phyloP scores from a whole-genome alignment of 2,888 invertebrate species.

The Gryllus longicercus region DNA sequence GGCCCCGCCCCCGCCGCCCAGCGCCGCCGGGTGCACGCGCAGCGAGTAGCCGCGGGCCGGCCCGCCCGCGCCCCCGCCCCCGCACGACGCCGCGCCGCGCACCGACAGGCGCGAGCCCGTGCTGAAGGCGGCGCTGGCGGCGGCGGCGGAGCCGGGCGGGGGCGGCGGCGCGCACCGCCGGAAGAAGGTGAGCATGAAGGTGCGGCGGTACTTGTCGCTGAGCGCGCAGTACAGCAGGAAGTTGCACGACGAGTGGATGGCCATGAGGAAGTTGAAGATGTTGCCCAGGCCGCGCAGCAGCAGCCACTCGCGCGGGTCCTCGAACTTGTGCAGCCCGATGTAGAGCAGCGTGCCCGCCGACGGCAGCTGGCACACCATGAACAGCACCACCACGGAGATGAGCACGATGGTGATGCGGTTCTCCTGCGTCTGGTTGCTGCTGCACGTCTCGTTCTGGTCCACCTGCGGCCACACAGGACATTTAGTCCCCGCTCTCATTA shows the following conservation, averaged over 20 bases:
- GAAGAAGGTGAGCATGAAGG: constrained; percentile 46
- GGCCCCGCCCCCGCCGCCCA: background rate
- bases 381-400: constrained; percentile 71
- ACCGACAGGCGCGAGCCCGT: background rate
- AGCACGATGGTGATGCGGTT: constrained; percentile 72
- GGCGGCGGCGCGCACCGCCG: constrained; percentile 37
- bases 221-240: constrained; percentile 75
- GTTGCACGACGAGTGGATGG: constrained; percentile 71
- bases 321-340: constrained; percentile 45
- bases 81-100: background rate
- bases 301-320: constrained; percentile 44
- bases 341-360: constrained; percentile 60
- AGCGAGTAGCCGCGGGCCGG: background rate
- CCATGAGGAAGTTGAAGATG: constrained; percentile 66
- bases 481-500: no score
- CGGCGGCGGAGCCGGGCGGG: background rate
- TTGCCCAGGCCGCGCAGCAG: constrained; percentile 60
- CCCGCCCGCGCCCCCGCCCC: background rate
- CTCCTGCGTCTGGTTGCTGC: constrained; percentile 55
- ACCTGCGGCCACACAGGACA: constrained; percentile 26
- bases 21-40: background rate
- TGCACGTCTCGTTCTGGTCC: constrained; percentile 34
- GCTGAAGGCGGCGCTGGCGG: background rate
- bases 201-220: constrained; percentile 68
- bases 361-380: constrained; percentile 70